Evolutionary conservation across 2,113 vertebrate genomes (phyloP).

Genomic region (Castor canadensis): DNA sequence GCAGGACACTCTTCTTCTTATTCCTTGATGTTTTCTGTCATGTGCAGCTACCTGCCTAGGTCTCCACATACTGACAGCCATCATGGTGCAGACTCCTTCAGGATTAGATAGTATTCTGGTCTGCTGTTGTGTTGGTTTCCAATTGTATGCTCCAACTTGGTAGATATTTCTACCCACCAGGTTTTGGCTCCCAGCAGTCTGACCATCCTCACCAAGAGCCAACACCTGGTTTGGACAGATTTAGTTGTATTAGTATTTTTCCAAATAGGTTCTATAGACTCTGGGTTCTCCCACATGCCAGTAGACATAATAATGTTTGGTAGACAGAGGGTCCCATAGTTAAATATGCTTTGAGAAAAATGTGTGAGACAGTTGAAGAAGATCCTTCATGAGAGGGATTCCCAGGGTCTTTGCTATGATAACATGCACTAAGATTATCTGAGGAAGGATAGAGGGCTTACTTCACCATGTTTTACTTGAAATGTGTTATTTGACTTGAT

Average conservation of each 20-base stretch:
- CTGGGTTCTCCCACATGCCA: background rate
- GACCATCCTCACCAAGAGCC: background rate
- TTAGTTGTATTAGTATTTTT: background rate
- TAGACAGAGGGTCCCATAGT: background rate
- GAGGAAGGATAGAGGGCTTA: background rate
- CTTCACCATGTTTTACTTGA: background rate
- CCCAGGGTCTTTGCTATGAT: background rate
- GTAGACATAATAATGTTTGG: background rate
- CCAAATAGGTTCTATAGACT: background rate
- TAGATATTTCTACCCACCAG: background rate
- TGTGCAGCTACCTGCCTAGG: background rate
- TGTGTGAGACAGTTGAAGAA: background rate
- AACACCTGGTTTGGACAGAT: background rate
- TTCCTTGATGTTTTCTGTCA: fast-evolving
- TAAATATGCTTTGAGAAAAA: background rate
- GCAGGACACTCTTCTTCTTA: background rate
- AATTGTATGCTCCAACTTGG: background rate
- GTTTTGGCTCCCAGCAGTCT: background rate
- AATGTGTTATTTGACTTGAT: background rate
- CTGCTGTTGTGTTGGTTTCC: background rate
- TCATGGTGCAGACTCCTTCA: background rate
- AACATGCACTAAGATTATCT: too few species aligned
- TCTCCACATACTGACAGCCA: background rate
- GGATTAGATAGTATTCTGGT: background rate
- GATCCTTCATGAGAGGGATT: background rate